phyloP scores from a whole-genome alignment of 2,113 vertebrate genomes.

The Melanostigma gelatinosum region DNA sequence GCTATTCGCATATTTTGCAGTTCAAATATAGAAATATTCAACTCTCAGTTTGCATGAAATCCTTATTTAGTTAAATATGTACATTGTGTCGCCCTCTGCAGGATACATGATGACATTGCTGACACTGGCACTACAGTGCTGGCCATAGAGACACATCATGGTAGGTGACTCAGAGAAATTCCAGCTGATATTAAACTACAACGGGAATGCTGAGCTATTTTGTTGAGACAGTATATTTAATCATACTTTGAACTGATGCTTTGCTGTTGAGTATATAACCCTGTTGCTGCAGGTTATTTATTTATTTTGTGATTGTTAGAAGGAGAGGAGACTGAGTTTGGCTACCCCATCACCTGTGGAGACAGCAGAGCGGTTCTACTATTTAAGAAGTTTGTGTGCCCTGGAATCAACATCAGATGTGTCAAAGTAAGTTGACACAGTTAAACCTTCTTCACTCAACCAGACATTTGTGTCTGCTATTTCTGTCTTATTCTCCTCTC shows the following conservation, averaged over 20 bases:
- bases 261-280: neutral
- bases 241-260: neutral
- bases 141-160: constrained; percentile 88
- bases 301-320: constrained; percentile 73
- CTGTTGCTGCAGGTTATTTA: neutral
- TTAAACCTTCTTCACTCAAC: neutral
- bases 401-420: constrained; percentile 95
- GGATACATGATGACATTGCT: constrained; percentile 85
- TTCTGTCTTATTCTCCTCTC: neutral
- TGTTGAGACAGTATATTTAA: neutral
- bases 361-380: constrained; percentile 93
- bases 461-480: neutral
- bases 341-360: constrained; percentile 95
- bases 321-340: constrained; percentile 89
- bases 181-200: neutral
- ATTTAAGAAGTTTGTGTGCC: constrained; percentile 97
- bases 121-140: constrained; percentile 87
- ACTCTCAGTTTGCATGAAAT: neutral
- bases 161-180: constrained; percentile 41
- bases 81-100: constrained; percentile 80
- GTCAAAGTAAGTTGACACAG: constrained; percentile 85
- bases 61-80: constrained; percentile 5
- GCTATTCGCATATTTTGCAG: neutral
- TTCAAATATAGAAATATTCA: neutral
- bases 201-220: neutral